Evolutionary conservation across 2,797 vertebrate species (phyloP), one percentile per base, ranked within the genome.

Genomic region (Meda fulgida): DNA sequence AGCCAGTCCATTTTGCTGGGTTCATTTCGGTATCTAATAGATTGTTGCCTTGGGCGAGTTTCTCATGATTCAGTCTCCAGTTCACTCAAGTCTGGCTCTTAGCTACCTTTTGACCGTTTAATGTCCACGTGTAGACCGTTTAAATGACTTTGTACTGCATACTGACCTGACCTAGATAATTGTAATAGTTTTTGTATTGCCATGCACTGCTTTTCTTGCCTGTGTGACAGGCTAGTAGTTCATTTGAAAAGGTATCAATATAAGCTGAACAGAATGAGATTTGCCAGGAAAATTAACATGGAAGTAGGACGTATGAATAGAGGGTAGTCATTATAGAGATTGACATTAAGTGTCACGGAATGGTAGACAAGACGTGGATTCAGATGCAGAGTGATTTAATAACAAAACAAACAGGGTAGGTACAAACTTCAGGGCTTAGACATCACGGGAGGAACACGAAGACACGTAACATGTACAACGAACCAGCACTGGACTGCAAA

Each of bases 1-100:
- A 46, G 71, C 63, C 29, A 78, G 58, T 29, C 26, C 26, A 70
- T 26, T 83, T 46, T 77, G 31, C 36, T 55, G 66, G 31, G 31
- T 53, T 88, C 19, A 67, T 81, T 81, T 69, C 26, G 26, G n/a
- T 34, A 19, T 80, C 53, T 76, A 82, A 71, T 67, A 66, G 83
- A 84, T 84, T 81, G 48, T 78, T 81, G 86, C 85, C 67, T 43
- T 81, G 38, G 81, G 84, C 43, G 38, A 29, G 29, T 63, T 84
- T 80, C 48, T 55, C 72, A 51, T 77, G 43, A 40, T 43, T 89
- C 67, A 81, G 13, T 26, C 76, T 80, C 70, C 81, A 60, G 46
- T 26, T 71, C 84, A 83, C 67, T 69, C 66, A 34, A 29, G 7
- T 73, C 66, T 65, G 10, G 71, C 66, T 81, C 51, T 80, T 11